Conservation (phyloP, 2,113 vertebrate species). For the Eubucco bourcierii region DNA sequence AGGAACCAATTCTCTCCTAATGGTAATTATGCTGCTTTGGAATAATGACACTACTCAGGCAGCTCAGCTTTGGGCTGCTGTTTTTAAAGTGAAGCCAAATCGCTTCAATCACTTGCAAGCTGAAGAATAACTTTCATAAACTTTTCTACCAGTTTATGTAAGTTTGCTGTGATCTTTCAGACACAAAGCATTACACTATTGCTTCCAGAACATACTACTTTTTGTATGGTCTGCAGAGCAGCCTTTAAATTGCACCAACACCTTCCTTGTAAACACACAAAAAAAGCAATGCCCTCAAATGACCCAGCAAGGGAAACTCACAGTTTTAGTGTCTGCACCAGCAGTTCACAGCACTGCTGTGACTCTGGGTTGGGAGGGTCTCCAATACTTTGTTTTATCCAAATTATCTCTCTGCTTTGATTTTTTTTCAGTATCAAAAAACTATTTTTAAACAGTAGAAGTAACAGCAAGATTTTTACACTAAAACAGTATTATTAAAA, state of each 20-base stretch:
- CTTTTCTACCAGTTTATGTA: constrained; percentile 29
- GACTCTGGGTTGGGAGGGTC: neutral
- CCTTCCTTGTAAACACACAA: neutral
- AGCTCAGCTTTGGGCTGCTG: constrained; percentile 66
- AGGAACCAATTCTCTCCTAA: constrained; percentile 74
- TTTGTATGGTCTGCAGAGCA: neutral
- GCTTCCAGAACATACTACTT: neutral
- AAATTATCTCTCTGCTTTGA: neutral
- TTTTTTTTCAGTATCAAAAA: neutral
- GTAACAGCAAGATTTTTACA: neutral
- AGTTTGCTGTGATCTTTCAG: constrained; percentile 38
- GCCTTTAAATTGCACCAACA: neutral
- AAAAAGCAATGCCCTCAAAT: neutral
- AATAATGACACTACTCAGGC: constrained; percentile 58
- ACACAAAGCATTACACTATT: neutral
- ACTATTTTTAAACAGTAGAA: neutral
- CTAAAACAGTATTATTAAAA: constrained; percentile 22
- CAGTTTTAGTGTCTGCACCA: neutral
- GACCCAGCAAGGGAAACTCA: neutral
- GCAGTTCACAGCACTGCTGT: neutral
- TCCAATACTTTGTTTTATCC: neutral
- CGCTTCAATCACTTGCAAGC: constrained; percentile 48
- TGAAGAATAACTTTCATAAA: constrained; percentile 52
- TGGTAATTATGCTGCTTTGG: constrained; percentile 67
- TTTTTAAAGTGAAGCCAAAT: constrained; percentile 67